Conservation (phyloP, 2,797 vertebrate species). For the Rhinella marina region DNA sequence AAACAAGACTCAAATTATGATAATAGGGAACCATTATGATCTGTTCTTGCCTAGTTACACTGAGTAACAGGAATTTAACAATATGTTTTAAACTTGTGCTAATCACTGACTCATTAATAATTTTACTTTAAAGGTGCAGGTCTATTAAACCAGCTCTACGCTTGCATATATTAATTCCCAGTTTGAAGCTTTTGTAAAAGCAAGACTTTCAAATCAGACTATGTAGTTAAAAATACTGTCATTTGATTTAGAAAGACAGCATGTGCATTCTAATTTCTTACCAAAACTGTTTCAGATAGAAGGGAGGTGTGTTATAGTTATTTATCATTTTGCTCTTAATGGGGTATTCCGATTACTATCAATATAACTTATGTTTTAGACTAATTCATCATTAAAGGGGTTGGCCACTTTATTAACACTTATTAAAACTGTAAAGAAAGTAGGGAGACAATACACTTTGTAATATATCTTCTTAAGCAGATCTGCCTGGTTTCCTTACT, state of each 20-base stretch:
- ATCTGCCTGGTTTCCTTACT: too few species aligned
- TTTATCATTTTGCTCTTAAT: too few species aligned
- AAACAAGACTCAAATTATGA: constrained; percentile 73
- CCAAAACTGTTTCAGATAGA: background rate
- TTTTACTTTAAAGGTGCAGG: constrained; percentile 30
- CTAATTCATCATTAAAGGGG: too few species aligned
- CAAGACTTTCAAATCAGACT: background rate
- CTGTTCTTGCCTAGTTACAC: constrained; percentile 63
- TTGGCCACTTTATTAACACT: too few species aligned
- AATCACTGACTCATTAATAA: constrained; percentile 58
- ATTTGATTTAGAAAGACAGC: background rate
- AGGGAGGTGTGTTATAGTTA: too few species aligned
- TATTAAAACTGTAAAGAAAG: too few species aligned
- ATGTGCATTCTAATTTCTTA: background rate
- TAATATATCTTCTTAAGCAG: too few species aligned
- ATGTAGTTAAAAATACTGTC: background rate
- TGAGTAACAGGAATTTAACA: constrained; percentile 64
- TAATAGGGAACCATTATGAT: constrained; percentile 66
- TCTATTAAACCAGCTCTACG: constrained; percentile 14
- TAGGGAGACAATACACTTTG: too few species aligned
- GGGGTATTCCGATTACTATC: too few species aligned
- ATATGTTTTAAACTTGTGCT: constrained; percentile 45
- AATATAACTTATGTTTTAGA: too few species aligned
- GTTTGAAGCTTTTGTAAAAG: background rate
- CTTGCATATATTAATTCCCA: background rate